These are phyloP conservation scores for Mesocricetus auratus DNA, from an alignment of 2,113 vertebrate genomes.

Conservation along the genomic window DNA sequence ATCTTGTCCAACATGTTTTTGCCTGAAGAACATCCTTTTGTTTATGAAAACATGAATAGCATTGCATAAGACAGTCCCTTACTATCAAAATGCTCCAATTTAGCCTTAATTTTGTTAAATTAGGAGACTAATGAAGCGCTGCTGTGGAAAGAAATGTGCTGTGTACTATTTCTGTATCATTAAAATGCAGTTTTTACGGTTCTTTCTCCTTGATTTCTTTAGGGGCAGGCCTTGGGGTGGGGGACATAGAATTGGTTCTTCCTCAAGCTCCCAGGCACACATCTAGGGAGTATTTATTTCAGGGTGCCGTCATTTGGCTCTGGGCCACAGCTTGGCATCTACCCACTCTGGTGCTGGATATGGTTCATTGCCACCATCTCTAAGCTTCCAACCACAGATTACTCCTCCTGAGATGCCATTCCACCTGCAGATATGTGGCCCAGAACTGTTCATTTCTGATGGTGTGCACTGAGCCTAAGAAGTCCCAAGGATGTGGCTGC, in stretches of 20 bases:
- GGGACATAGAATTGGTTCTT: background rate
- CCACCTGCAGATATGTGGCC: background rate
- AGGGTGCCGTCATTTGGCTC: background rate
- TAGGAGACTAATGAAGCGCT: conserved; percentile 74
- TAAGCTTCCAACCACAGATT: background rate
- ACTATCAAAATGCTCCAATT: conserved; percentile 75
- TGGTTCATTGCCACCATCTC: background rate
- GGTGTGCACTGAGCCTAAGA: fast-evolving
- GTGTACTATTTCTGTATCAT: conserved; percentile 81
- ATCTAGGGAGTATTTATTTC: background rate
- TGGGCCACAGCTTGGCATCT: background rate
- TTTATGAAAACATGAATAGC: conserved; percentile 65
- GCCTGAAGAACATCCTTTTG: conserved; percentile 58
- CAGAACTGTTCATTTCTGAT: background rate
- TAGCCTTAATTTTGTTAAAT: conserved; percentile 83
- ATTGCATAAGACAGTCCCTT: conserved; percentile 55
- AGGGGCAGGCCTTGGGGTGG: background rate
- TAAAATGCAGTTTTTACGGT: conserved; percentile 80
- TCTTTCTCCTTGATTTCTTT: conserved; percentile 71
- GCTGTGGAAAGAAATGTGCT: conserved; percentile 80
- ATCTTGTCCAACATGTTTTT: conserved; percentile 14
- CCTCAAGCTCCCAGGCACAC: background rate
- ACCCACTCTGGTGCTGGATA: background rate
- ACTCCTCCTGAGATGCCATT: no score
- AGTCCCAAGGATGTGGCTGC: background rate